Evolutionary conservation across 1,140 invertebrate genomes (phyloP).

Genomic region (Bombus pascuorum): DNA sequence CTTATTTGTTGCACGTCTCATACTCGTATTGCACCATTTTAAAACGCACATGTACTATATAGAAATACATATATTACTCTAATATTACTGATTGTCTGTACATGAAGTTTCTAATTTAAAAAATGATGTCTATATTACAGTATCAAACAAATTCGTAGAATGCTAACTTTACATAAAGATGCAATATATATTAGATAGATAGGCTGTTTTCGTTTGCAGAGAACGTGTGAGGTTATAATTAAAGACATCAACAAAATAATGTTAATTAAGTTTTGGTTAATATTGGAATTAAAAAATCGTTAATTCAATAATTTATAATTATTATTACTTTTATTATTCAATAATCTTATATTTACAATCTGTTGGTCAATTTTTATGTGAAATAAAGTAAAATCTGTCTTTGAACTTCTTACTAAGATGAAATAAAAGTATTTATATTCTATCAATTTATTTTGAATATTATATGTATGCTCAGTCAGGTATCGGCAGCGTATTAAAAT

Average conservation of each 20-base stretch:
- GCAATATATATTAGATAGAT: too few species aligned
- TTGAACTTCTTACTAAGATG: slow-evolving; percentile 36
- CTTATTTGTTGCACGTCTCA: neutral
- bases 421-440: slow-evolving; percentile 45
- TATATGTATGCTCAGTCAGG: slow-evolving; percentile 67
- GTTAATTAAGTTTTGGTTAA: neutral
- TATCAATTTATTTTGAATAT: slow-evolving; percentile 45
- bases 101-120: neutral
- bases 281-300: neutral
- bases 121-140: neutral
- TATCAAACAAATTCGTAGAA: neutral
- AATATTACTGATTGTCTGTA: neutral
- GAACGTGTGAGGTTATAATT: neutral
- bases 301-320: neutral
- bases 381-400: slow-evolving; percentile 40
- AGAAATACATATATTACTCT: too few species aligned
- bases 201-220: neutral
- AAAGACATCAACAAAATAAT: neutral
- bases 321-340: slow-evolving; percentile 44
- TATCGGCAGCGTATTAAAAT: slow-evolving; percentile 75
- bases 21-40: slow-evolving; percentile 28
- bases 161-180: neutral
- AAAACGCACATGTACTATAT: too few species aligned
- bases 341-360: slow-evolving; percentile 48
- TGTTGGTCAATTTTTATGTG: slow-evolving; percentile 49